phyloP scores from a whole-genome alignment of 2,888 invertebrate genomes.

The Lepidocyrtoides sp. region DNA sequence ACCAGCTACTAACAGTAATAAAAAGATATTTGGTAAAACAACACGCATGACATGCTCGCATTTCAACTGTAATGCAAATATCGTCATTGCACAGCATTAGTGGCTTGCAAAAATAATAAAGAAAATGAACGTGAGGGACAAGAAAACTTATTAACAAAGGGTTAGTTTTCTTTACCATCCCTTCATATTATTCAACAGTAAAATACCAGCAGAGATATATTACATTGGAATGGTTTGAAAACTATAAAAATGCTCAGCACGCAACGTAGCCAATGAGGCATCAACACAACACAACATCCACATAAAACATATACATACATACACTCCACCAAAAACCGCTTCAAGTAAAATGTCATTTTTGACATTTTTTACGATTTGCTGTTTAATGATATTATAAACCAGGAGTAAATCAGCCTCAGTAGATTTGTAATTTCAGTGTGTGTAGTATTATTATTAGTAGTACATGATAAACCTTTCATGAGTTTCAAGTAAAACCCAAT shows the following conservation, averaged over 20 bases:
- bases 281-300: neutral
- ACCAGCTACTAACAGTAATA: neutral
- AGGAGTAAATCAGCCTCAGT: neutral
- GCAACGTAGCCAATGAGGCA: neutral
- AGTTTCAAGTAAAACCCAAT: neutral
- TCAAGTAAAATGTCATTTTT: constrained; percentile 81
- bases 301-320: neutral
- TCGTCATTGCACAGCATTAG: neutral
- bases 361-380: constrained; percentile 81
- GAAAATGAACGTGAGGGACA: neutral
- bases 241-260: constrained; percentile 4
- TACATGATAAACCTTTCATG: neutral
- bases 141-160: neutral
- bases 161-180: neutral
- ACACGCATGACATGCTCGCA: neutral
- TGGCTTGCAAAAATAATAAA: neutral
- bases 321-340: constrained; percentile 26
- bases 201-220: neutral
- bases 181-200: neutral
- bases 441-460: neutral
- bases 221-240: neutral
- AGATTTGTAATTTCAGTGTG: constrained; percentile 9
- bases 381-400: constrained; percentile 8
- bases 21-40: neutral
- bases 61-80: neutral